phyloP scores from a whole-genome alignment of 2,113 vertebrate genomes.

The Proteles cristata region DNA sequence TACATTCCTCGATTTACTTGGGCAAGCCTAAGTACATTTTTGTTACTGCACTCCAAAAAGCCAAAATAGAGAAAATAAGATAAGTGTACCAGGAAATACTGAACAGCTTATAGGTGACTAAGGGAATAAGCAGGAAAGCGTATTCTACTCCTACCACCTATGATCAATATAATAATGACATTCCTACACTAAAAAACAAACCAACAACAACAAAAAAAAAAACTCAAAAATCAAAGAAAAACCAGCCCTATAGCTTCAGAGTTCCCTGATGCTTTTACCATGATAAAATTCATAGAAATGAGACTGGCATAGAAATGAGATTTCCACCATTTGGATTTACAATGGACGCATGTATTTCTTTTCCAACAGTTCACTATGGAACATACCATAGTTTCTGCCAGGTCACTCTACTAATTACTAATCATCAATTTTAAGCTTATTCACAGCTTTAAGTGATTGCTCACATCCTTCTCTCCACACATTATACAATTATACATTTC shows the following conservation, averaged over 20 bases:
- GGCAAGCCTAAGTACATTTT: not conserved
- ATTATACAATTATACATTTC: not conserved
- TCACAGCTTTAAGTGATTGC: not conserved
- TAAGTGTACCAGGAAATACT: not conserved
- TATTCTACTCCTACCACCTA: not conserved
- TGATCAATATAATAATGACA: not conserved
- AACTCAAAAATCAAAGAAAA: not conserved
- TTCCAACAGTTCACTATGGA: not conserved
- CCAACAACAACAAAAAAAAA: no score
- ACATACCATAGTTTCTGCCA: not conserved
- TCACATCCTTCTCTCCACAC: slow-evolving; percentile 30
- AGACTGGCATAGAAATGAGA: not conserved
- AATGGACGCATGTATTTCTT: not conserved
- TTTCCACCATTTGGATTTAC: not conserved
- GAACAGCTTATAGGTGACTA: not conserved
- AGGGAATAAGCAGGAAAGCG: not conserved
- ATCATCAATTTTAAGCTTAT: not conserved
- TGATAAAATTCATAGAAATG: not conserved
- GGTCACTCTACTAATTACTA: not conserved
- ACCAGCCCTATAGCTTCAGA: not conserved
- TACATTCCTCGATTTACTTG: slow-evolving; percentile 17
- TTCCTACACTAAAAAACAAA: not conserved
- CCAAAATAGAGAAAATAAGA: slow-evolving; percentile 9
- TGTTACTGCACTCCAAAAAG: not conserved
- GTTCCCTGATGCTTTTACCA: not conserved